phyloP scores from a whole-genome alignment of 2,113 vertebrate genomes.

The Stictonetta naevosa region DNA sequence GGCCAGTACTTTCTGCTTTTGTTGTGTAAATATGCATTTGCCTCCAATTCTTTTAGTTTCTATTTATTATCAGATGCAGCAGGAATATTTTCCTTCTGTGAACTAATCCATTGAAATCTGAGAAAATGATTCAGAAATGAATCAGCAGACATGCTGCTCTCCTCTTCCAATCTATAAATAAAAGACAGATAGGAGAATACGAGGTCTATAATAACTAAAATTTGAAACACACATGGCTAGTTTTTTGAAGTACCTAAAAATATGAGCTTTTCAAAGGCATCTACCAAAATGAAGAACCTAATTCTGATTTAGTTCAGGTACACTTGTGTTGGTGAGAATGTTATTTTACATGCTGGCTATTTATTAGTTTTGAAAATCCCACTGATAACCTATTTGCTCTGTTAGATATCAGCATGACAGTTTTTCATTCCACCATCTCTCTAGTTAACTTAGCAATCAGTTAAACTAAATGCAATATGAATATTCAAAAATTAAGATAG shows the following conservation, averaged over 20 bases:
- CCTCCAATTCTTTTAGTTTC: background rate
- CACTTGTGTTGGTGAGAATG: background rate
- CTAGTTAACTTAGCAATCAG: background rate
- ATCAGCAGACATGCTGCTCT: background rate
- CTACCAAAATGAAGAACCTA: background rate
- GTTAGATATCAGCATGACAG: background rate
- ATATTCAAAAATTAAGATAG: background rate
- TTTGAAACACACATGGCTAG: background rate
- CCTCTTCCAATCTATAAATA: background rate
- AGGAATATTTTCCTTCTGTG: background rate
- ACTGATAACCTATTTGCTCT: background rate
- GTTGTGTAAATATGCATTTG: constrained; percentile 32
- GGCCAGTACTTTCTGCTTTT: background rate
- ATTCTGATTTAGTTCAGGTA: background rate
- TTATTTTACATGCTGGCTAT: background rate
- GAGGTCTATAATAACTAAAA: background rate
- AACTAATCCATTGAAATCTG: constrained; percentile 21
- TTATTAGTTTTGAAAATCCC: background rate
- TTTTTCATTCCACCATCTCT: background rate
- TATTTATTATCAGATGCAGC: background rate
- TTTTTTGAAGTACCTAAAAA: background rate
- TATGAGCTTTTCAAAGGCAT: background rate
- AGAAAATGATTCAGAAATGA: constrained; percentile 39
- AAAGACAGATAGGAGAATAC: background rate
- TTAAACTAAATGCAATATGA: background rate